Percentiles rank a stretch among this genome's conserved stretches.
Evolutionary conservation across 2,113 vertebrate genomes (phyloP).

Genomic region (Odobenus rosmarus): DNA sequence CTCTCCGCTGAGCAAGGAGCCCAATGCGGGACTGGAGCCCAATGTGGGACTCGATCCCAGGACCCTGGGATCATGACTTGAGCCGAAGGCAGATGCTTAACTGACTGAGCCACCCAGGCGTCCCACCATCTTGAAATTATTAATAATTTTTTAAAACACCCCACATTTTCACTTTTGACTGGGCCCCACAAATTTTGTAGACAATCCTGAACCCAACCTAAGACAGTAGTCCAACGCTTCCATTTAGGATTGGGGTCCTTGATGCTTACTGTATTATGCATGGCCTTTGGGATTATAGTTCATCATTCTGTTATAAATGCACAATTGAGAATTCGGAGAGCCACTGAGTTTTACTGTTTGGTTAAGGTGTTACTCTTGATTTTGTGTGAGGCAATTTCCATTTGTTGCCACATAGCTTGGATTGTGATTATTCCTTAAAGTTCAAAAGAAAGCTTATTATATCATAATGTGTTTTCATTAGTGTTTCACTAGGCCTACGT

Average conservation of each 20-base stretch:
- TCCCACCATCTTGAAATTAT: not conserved
- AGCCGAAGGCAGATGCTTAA: not conserved
- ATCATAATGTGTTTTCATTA: not conserved
- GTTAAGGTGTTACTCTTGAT: not conserved
- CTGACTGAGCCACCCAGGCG: not conserved
- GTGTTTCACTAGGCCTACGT: not conserved
- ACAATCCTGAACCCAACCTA: not conserved
- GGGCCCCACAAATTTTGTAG: not conserved
- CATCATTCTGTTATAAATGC: not conserved
- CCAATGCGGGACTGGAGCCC: too few relatives aligned
- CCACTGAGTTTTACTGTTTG: not conserved
- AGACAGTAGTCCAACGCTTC: not conserved
- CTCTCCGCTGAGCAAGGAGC: not conserved
- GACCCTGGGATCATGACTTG: not conserved
- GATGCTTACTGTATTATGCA: not conserved
- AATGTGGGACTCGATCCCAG: not conserved
- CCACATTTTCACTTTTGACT: not conserved
- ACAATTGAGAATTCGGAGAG: not conserved
- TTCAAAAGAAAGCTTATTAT: not conserved
- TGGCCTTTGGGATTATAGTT: not conserved
- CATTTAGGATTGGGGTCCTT: not conserved
- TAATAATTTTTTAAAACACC: not conserved
- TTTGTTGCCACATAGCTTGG: not conserved
- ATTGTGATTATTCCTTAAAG: slow-evolving; percentile 1
- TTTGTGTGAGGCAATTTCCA: not conserved